phyloP scores from a whole-genome alignment of 1,140 invertebrate species.

The Bombus turneri region DNA sequence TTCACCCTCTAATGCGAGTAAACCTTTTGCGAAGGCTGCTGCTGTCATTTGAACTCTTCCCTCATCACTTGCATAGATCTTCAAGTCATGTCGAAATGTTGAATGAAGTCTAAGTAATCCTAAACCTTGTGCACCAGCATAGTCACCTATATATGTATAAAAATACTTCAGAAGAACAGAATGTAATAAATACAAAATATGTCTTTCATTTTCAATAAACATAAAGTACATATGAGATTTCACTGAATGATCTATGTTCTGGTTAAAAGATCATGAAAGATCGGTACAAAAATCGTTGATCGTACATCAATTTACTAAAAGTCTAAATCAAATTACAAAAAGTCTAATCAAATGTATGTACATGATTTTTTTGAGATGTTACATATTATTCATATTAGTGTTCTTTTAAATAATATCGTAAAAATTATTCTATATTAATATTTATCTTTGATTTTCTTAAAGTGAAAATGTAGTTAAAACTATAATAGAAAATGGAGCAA shows the following conservation, averaged over 20 bases:
- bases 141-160: conserved; percentile 87
- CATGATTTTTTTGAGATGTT: neutral
- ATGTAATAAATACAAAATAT: neutral
- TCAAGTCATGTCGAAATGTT: conserved; percentile 99
- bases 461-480: neutral
- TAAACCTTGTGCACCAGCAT: conserved; percentile 94
- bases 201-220: conserved; percentile 13
- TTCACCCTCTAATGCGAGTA: conserved; percentile 98
- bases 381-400: neutral
- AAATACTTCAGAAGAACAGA: neutral
- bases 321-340: neutral
- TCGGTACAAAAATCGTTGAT: conserved; percentile 13
- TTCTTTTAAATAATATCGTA: neutral
- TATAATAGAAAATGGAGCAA: neutral
- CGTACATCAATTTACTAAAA: neutral
- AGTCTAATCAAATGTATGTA: neutral
- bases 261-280: conserved; percentile 32
- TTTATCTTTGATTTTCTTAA: neutral
- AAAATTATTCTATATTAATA: neutral
- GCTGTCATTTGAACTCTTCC: conserved; percentile 99
- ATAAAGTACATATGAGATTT: conserved; percentile 25
- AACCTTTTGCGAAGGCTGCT: conserved; percentile 98
- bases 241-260: conserved; percentile 51
- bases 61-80: conserved; percentile 99
- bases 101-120: conserved; percentile 97